Conservation (phyloP, 2,113 vertebrate genomes). For the Chionomys nivalis region DNA sequence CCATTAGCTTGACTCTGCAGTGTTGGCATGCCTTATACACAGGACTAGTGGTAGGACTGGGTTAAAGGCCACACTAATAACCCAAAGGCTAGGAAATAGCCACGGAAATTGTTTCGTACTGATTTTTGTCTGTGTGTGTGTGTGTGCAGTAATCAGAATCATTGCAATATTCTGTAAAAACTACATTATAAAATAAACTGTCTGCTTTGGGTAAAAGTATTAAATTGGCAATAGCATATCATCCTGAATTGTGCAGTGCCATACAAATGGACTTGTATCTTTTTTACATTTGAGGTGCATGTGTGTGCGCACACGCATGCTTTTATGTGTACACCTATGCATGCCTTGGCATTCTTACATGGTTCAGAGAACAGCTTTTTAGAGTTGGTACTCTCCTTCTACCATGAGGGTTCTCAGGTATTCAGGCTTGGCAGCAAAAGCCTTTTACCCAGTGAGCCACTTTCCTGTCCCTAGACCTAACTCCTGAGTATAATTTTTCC, state of each 20-base stretch:
- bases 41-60: neutral
- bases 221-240: neutral
- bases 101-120: neutral
- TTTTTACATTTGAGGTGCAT: neutral
- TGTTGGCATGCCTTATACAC: neutral
- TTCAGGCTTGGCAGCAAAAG: neutral
- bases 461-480: neutral
- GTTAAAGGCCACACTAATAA: neutral
- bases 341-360: too few relatives aligned
- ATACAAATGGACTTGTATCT: neutral
- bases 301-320: neutral
- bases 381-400: neutral
- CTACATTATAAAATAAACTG: neutral
- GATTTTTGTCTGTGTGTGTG: neutral
- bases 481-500: neutral
- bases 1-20: slow-evolving; percentile 63
- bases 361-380: neutral
- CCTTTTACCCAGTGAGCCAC: neutral
- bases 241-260: neutral
- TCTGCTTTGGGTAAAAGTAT: neutral
- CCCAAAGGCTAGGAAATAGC: neutral
- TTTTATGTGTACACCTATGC: neutral
- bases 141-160: neutral
- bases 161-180: neutral
- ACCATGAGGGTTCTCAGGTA: neutral